Evolutionary conservation across 2,113 vertebrate genomes (phyloP).

Genomic region (Calypte anna): DNA sequence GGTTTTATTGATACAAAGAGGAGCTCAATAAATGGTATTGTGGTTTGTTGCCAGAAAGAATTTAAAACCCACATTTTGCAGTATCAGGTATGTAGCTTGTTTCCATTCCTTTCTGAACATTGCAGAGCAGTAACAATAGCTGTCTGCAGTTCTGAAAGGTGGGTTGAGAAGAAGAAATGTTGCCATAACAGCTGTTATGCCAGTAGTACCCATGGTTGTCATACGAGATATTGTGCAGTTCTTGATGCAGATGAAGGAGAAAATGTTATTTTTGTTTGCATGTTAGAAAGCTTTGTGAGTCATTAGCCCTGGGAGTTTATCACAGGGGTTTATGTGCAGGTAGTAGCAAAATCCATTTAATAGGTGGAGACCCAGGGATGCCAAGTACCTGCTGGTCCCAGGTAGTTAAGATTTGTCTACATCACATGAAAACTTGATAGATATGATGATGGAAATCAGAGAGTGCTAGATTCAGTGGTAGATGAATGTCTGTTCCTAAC

Average conservation of each 20-base stretch:
- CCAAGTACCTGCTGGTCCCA: background rate
- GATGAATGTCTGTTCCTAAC: background rate
- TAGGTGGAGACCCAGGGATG: background rate
- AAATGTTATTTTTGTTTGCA: background rate
- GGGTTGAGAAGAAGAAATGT: background rate
- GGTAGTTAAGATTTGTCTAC: background rate
- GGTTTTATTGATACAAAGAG: background rate
- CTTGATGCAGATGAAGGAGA: background rate
- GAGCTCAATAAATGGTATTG: background rate
- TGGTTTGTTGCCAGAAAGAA: background rate
- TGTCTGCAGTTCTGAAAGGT: background rate
- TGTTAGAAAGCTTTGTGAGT: background rate
- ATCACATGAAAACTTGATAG: background rate
- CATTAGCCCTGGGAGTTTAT: background rate
- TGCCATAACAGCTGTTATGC: background rate
- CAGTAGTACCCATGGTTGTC: background rate
- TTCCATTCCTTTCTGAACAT: background rate
- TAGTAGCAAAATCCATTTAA: background rate
- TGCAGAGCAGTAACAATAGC: background rate
- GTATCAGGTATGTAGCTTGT: background rate
- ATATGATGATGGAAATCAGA: background rate
- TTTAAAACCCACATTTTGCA: background rate
- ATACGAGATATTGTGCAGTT: background rate
- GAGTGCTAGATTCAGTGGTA: background rate
- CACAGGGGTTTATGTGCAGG: rapidly evolving